Evolutionary conservation across 2,888 invertebrate species (phyloP), one percentile per base, ranked within the genome.

Genomic region (Chymomyza procnemis): DNA sequence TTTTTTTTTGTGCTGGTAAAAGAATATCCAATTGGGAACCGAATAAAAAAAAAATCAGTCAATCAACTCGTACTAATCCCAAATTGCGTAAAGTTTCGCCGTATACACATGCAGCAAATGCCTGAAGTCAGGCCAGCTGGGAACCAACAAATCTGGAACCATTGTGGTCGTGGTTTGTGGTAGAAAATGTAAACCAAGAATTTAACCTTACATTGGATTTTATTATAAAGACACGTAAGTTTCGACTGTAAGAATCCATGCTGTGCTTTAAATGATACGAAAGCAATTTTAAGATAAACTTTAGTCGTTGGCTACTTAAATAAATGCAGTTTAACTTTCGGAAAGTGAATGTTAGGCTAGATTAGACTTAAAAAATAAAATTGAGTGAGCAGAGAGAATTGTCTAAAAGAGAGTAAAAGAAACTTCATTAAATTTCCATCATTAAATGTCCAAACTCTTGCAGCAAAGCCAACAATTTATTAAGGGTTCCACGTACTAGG

Each of bases 1-100:
- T n/a, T n/a, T n/a, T n/a, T n/a, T n/a, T n/a, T n/a, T n/a, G 63
- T 69, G 66, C 70, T 41, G 75, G 71, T 78, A 74, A 80, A 85
- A 83, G 84, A 83, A 80, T 71, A 69, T 75, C 66, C 58, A 58
- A 69, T 64, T 61, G 64, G 48, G 69, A 76, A 41, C 19, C 4
- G 57, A 41, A 48, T 59, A 66, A 73, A 76, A 66, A 73, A 76
- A 74, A 58, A 67, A 80, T 74, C 78, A 81, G 80, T 83, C 84
- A 81, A 85, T 81, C 84, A 81, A 83, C 74, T 80, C 68, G 65
- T 69, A 69, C 57, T 76, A 83, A 85, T 85, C 86, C 86, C 80
- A 81, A 84, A 81, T 79, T 80, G 66, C 78, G 72, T 74, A 69
- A 78, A 81, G 71, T 61, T 34, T 14, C 46, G n/a, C n/a, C n/a